Evolutionary conservation across 2,888 invertebrate genomes (phyloP), one percentile per base, ranked within the genome.

Genomic region (Trisateles emortualis): DNA sequence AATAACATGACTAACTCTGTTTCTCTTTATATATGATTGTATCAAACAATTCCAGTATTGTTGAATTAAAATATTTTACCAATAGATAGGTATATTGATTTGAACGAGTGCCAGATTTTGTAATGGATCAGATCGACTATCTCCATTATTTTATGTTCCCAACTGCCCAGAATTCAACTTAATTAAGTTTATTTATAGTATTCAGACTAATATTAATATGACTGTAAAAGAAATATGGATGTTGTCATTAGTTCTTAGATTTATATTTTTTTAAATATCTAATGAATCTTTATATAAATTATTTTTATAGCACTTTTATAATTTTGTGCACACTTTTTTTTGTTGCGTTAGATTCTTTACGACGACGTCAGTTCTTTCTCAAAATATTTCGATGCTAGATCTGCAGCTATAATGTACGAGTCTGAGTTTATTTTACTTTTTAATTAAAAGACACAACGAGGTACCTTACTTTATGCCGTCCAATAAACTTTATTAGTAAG

Each of bases 391-490:
- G 26, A 6, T 26, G 3, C 26, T 8, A 26, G 3, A 26, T 26
- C 8, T 26, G 26, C 9, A 22, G 5, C 5, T 36, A 19, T 16
- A 36, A 36, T 36, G 36, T 36, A 1, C 16, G 26, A 26, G 16
- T 11, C 24, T 22, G 11, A 16, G 19, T 24, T 22, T n/a, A 19
- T 5, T 1, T n/a, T 39, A 43, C 32, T 9, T 42, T 42, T 56
- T 33, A 36, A 26, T 35, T 17, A 26, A 48, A 50, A 61, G 39
- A 52, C 63, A 52, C 32, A 52, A 61, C 47, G 22, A 64, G 53
- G 68, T 64, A 64, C 55, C 66, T 70, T 55, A 53, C 16, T 61
- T 53, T 48, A 65, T 56, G 10, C 65, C 67, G 67, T 67, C 74
- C 73, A 71, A 35, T 52, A 33, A 5, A 45, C 26, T 38, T 46